Evolutionary conservation across 2,113 vertebrate genomes (phyloP), one percentile per base, ranked within the genome.

Genomic region (Atherinomorus stipes): DNA sequence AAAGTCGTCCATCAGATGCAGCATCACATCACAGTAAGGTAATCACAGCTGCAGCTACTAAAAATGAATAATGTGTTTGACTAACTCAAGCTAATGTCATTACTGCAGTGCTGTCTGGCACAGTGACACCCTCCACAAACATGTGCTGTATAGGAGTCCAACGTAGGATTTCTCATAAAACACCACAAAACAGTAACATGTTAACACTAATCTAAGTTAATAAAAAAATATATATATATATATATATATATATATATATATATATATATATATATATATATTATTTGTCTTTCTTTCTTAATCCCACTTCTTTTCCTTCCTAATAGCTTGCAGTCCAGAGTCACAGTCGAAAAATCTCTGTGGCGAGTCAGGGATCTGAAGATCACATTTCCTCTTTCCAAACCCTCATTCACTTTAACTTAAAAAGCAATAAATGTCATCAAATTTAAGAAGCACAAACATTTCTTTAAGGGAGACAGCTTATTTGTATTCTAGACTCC

Each of bases 401-500:
- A 65, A n/a, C 44, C 31, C 37, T 69, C 57, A 23, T 68, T 74
- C 26, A 38, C 19, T 18, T 50, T 86, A 19, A 47, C 62, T 71
- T 52, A n/a, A 58, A 71, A 63, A 47, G 60, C 61, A 34, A 34
- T 8, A 34, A 26, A 73, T 44, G 76, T 57, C 51, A 64, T 77
- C 37, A 73, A 76, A 86, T 58, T 71, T 31, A 51, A 81, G 64
- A 82, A 82, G 79, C 79, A 94, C 92, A 94, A 92, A 90, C 87
- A 81, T 49, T 74, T 92, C 89, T 93, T 94, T 93, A 92, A 93
- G 89, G 71, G 76, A 87, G 81, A 90, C 66, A 85, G 68, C 90
- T 87, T 81, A 94, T 94, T 94, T 93, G 92, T 93, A 94, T 94
- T 93, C 93, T 31, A 47, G 82, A 74, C 90, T 83, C 83, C 78